Evolutionary conservation across 2,888 invertebrate genomes (phyloP).

Genomic region (Drosophila neotestacea): DNA sequence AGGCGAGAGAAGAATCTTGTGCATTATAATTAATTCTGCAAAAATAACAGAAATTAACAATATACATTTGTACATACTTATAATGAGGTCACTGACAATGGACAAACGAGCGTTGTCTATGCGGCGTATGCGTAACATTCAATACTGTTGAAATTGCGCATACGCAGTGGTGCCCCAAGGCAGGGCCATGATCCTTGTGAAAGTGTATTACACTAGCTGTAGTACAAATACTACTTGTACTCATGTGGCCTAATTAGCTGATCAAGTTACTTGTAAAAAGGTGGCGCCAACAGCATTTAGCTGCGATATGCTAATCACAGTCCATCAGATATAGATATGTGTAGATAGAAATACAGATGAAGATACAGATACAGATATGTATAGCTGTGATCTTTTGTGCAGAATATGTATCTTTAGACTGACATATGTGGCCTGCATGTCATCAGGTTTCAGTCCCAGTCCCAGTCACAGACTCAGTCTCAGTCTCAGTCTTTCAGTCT

Average conservation of each 20-base stretch:
- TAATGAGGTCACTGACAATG: conserved; percentile 42
- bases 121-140: conserved; percentile 49
- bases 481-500: not conserved
- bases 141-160: conserved; percentile 14
- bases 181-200: not conserved
- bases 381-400: conserved; percentile 13
- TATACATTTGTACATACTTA: conserved; percentile 9
- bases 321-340: conserved; percentile 19
- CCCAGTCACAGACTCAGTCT: not conserved
- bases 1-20: not conserved
- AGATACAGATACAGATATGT: not conserved
- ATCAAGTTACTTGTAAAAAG: conserved; percentile 9
- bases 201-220: not conserved
- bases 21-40: conserved; percentile 28
- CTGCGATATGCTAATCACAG: conserved; percentile 45
- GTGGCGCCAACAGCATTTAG: conserved; percentile 48
- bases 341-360: not conserved
- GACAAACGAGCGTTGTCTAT: conserved; percentile 3
- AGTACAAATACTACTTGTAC: not conserved
- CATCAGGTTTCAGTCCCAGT: conserved; percentile 45
- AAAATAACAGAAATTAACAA: conserved; percentile 17
- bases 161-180: conserved; percentile 29
- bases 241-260: conserved; percentile 10
- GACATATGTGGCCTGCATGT: conserved; percentile 62
- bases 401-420: conserved; percentile 23